phyloP scores from a whole-genome alignment of 2,888 invertebrate genomes.

The Acleris literana region DNA sequence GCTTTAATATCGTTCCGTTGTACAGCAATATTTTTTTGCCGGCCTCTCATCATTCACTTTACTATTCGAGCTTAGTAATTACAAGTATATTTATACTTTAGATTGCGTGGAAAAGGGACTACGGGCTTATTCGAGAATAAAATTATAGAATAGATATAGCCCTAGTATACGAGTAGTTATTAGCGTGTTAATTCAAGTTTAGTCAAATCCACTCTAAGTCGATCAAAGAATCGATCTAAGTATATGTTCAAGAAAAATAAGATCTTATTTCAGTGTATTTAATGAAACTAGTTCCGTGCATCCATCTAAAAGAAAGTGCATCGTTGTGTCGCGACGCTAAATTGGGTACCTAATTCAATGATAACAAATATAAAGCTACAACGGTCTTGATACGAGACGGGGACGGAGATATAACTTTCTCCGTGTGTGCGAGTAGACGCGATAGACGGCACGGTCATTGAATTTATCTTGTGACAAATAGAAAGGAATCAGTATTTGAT shows the following conservation, averaged over 20 bases:
- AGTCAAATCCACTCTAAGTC: no score
- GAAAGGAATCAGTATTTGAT: constrained; percentile 36
- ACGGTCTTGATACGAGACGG: constrained; percentile 18
- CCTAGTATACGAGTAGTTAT: no score
- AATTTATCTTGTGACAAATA: constrained; percentile 36
- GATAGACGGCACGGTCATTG: constrained; percentile 30
- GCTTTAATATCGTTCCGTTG: no score
- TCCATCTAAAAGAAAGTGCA: constrained; percentile 30
- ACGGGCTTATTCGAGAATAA: no score
- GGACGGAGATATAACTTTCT: constrained; percentile 17
- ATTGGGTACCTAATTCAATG: constrained; percentile 37
- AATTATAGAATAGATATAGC: no score
- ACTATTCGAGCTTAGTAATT: background rate
- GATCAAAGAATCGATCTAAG: no score
- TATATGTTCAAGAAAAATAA: no score
- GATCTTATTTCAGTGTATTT: no score
- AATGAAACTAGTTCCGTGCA: constrained; percentile 2
- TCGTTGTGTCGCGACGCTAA: constrained; percentile 33
- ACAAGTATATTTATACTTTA: background rate
- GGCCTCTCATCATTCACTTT: no score
- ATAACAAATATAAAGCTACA: constrained; percentile 36
- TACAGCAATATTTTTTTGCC: no score
- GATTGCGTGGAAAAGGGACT: background rate
- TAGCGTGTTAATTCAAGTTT: no score
- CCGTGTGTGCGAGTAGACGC: constrained; percentile 22